phyloP scores from a whole-genome alignment of 2,888 invertebrate species.

The Pyralis farinalis region DNA sequence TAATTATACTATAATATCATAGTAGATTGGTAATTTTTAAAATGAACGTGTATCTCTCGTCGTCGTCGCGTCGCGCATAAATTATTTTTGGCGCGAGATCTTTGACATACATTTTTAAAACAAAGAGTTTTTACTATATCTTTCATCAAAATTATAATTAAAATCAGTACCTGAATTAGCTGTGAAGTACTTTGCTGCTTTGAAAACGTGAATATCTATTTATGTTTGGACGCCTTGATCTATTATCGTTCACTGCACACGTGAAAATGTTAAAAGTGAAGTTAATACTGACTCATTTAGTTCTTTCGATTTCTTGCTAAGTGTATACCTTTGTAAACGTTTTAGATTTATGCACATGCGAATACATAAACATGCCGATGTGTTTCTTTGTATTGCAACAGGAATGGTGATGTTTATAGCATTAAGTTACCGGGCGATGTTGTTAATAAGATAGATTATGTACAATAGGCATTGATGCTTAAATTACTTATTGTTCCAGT shows the following conservation, averaged over 20 bases:
- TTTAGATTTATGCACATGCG: neutral
- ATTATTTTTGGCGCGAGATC: slow-evolving; percentile 57
- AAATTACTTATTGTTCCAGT: too few relatives aligned
- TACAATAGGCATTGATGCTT: slow-evolving; percentile 7
- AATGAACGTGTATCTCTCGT: too few relatives aligned
- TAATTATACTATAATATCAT: too few relatives aligned
- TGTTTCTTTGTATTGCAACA: neutral
- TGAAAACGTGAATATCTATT: neutral
- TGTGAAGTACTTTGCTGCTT: neutral
- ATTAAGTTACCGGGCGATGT: neutral
- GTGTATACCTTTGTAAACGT: neutral
- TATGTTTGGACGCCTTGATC: neutral
- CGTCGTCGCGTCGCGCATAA: slow-evolving; percentile 23
- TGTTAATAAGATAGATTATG: slow-evolving; percentile 9
- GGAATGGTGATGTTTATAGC: neutral
- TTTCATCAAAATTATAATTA: neutral
- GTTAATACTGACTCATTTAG: neutral
- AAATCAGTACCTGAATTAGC: neutral
- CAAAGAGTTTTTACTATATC: slow-evolving; percentile 20
- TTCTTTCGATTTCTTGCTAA: neutral
- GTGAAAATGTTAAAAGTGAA: neutral
- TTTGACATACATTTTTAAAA: slow-evolving; percentile 46
- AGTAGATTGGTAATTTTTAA: too few relatives aligned
- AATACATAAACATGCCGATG: neutral
- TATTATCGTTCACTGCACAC: neutral